Evolutionary conservation across 2,797 vertebrate genomes (phyloP), one percentile per base, ranked within the genome.

Genomic region (Hippopotamyrus pictus): DNA sequence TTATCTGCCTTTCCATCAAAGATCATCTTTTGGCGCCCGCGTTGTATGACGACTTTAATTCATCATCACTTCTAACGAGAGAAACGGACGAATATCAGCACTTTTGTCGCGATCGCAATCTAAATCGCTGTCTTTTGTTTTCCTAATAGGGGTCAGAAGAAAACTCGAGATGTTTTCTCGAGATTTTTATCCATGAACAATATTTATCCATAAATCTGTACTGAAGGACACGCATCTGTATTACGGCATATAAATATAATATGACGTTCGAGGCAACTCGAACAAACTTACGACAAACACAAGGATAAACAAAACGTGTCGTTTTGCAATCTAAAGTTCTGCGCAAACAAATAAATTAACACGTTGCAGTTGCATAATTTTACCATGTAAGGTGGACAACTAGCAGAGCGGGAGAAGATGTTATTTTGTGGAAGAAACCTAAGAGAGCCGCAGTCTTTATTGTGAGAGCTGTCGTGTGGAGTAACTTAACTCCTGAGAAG

Each of bases 71-170:
- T 89, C 91, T 29, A 84, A 53, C 44, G 86, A 82, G 87, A 92
- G 22, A 62, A 90, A 82, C 85, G 84, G 51, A 19, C 87, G 76
- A 90, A 57, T 88, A 51, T 17, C 46, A 51, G 19, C 83, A 4
- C 59, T 88, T 83, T 89, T 91, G 69, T 19, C 69, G 82, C 88
- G 88, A 87, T 89, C 90, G 88, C 90, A 76, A 88, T 90, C 89
- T 12, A 79, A 86, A 88, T 79, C 89, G 88, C 86, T 89, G 89
- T 91, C 89, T 88, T 92, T 92, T 92, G 92, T 92, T 92, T 90
- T 89, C 88, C 88, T 86, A 53, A 41, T 90, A 79, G 90, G 89
- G 89, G 88, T 90, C 90, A 83, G 90, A 90, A 89, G 89, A 89
- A 90, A 50, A 88, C 87, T 89, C 73, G 33, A 79, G 73, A 79